These are phyloP conservation scores for Psittacus erithacus DNA, from an alignment of 2,113 vertebrate genomes.

Conservation along the genomic window DNA sequence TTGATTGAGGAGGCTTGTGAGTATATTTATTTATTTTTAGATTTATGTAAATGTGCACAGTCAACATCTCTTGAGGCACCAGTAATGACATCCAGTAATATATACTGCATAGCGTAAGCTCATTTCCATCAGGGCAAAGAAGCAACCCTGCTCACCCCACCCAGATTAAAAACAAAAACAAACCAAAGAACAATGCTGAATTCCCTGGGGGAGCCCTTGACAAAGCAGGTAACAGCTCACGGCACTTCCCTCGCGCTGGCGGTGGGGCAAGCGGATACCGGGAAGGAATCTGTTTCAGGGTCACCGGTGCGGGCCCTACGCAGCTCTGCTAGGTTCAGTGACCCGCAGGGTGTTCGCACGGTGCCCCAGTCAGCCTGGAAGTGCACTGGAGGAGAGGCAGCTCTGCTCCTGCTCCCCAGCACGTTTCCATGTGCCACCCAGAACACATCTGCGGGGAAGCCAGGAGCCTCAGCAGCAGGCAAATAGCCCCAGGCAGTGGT, in stretches of 20 bases:
- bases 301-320: rapidly evolving
- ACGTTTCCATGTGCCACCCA: rapidly evolving
- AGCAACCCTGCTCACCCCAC: neutral
- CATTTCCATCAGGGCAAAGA: neutral
- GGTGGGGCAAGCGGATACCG: rapidly evolving
- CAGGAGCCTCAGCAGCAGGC: neutral
- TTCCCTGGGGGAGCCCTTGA: neutral
- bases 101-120: rapidly evolving
- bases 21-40: slow-evolving; percentile 73
- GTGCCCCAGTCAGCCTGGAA: neutral
- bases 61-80: slow-evolving; percentile 50
- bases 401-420: neutral
- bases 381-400: rapidly evolving
- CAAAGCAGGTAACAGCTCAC: neutral
- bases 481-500: rapidly evolving
- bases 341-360: neutral
- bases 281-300: neutral
- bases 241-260: rapidly evolving
- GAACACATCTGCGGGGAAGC: neutral
- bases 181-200: rapidly evolving
- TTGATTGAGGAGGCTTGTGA: slow-evolving; percentile 76
- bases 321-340: neutral
- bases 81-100: neutral
- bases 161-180: neutral
- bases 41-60: slow-evolving; percentile 59